These are phyloP conservation scores for Otolemur crassicaudatus DNA, from an alignment of 2,797 vertebrate species.

Conservation along the genomic window DNA sequence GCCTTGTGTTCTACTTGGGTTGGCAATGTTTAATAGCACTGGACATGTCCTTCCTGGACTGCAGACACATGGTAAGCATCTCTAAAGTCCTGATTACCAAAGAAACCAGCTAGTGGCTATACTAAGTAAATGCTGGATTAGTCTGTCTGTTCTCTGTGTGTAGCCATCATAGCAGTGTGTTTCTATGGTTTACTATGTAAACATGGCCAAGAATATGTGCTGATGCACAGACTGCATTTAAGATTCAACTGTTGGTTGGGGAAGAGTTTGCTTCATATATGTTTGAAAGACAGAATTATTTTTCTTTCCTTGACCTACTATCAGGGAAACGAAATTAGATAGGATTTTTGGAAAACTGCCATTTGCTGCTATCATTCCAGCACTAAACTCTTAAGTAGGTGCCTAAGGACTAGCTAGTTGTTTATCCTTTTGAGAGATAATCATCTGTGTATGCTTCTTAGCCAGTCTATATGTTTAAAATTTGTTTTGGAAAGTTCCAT, in stretches of 20 bases:
- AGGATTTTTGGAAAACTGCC: constrained; percentile 14
- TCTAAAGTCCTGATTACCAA: constrained; percentile 89
- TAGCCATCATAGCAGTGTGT: constrained; percentile 87
- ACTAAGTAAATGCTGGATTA: constrained; percentile 83
- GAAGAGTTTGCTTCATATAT: constrained; percentile 38
- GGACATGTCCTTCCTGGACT: constrained; percentile 92
- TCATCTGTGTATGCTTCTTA: constrained; percentile 35
- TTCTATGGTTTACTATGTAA: constrained; percentile 88
- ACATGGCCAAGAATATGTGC: constrained; percentile 85
- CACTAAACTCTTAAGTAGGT: constrained; percentile 57
- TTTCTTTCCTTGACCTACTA: constrained; percentile 53
- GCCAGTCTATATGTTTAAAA: constrained; percentile 8
- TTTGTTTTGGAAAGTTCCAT: not conserved
- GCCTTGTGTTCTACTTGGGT: constrained; percentile 93
- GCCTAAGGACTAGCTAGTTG: not conserved
- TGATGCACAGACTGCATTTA: constrained; percentile 81
- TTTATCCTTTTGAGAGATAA: constrained; percentile 31
- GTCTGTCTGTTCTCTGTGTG: constrained; percentile 63
- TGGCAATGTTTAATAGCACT: constrained; percentile 95
- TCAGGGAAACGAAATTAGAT: constrained; percentile 1
- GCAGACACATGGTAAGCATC: constrained; percentile 93
- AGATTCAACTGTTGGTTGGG: constrained; percentile 59
- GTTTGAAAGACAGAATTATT: constrained; percentile 15
- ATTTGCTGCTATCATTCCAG: constrained; percentile 49
- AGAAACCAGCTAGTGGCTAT: constrained; percentile 79